Evolutionary conservation across 2,797 vertebrate species (phyloP), one percentile per base, ranked within the genome.

Genomic region (Crax fasciolata): DNA sequence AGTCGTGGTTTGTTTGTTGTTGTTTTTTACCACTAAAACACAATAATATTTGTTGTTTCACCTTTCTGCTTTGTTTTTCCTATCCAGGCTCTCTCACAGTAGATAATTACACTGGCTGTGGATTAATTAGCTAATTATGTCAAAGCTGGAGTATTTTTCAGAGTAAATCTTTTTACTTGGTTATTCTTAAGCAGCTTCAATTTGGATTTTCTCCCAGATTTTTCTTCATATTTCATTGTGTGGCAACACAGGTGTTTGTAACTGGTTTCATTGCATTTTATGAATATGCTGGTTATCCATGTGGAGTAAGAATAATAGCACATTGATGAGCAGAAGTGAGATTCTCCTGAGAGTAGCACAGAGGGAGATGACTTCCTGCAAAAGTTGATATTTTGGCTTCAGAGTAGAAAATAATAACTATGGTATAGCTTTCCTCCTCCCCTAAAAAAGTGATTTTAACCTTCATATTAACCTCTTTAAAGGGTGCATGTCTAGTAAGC

Each of bases 51-150:
- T 32, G 73, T 82, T 52, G 12, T n/a, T 94, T 92, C 52, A 84
- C 49, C 48, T 92, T 87, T 48, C 38, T 6, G 77, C 32, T 72
- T 85, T 21, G 8, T 86, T 72, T 86, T 75, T 19, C 3, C 3
- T 16, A 55, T 70, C 52, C 15, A 46, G n/a, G 6, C 30, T 43
- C 54, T 88, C 52, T 86, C 23, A 20, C 58, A 23, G 30, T 70
- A 41, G 44, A 72, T 65, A 35, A 77, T 96, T 92, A 90, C 79
- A 74, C 87, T 89, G 19, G 39, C 32, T 89, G 52, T 85, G 54
- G 49, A 73, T 97, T 96, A 96, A 94, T 90, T 83, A 96, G 67
- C 27, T 89, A 77, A 61, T 96, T 95, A 93, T 89, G 30, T 30
- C 39, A 72, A 35, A 89, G 57, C 43, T 59, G 13, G 18, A 81